A percentile compares a stretch with the other conserved stretches of the same genome.
phyloP scores from a whole-genome alignment of 2,113 vertebrate genomes.

The Himantopus leucocephalus region DNA sequence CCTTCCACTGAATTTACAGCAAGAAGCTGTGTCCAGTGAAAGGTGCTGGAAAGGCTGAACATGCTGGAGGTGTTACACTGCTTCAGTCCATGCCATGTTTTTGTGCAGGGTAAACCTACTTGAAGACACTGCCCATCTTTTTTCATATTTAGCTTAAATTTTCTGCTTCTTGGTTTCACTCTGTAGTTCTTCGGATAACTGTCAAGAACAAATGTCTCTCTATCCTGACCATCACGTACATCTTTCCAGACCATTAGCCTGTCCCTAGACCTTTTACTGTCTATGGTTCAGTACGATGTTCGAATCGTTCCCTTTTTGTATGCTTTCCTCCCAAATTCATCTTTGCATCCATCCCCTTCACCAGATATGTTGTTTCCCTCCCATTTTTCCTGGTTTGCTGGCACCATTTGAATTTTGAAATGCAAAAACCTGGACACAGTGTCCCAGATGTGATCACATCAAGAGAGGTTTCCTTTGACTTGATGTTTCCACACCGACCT shows the following conservation, averaged over 20 bases:
- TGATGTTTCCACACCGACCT: neutral
- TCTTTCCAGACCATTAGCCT: neutral
- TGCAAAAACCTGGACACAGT: neutral
- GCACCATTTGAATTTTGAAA: neutral
- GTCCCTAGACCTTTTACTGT: neutral
- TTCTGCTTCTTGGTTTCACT: neutral
- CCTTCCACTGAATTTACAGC: neutral
- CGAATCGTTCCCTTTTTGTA: neutral
- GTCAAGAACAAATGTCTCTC: neutral
- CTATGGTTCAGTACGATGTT: accelerated
- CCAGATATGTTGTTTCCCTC: neutral
- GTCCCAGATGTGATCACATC: neutral
- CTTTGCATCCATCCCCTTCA: neutral
- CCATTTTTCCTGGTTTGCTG: neutral
- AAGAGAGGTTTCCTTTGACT: neutral
- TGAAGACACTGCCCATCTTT: neutral
- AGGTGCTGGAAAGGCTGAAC: neutral
- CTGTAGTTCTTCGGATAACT: neutral
- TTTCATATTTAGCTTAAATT: neutral
- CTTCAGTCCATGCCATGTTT: neutral
- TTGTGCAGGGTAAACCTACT: neutral
- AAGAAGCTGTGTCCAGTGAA: neutral
- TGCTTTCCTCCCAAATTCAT: neutral
- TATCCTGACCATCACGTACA: neutral
- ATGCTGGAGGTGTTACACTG: neutral